Base-by-base conservation (phyloP, 2,888 invertebrate genomes). In the Sinelater perroti region DNA sequence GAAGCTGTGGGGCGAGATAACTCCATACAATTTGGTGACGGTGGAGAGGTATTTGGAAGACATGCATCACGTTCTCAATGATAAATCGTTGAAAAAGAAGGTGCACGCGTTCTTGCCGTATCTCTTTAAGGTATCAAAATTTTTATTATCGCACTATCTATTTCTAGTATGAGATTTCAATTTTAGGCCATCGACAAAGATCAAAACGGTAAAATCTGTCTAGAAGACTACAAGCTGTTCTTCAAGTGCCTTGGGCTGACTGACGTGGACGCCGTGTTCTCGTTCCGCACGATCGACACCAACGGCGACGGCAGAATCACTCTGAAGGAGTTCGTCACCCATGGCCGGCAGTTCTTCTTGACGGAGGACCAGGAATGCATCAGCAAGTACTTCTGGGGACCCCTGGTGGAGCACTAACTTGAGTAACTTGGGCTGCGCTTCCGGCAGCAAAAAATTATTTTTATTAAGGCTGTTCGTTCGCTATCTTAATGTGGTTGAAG, bases 301-400 rank as follows among this genome's bases (percentile, higher is more conserved):
- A 91, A 93, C 72, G 85, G 84, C 73, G 91, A 93, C 72, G 92
- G 92, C 33, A 87, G 86, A 75, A 75, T 93, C 51, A 88, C 88
- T 13, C 74, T 86, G 54, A 86, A 90, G 72, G 93, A 93, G 76
- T 93, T 93, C 72, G 86, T 92, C 16, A 87, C 87, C 71, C 82
- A 91, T 55, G 93, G 93, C 17, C 86, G 88, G 58, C 91, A 93
- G 63, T 93, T 87, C 75, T 91, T 93, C 78, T 79, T 88, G 46
- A 87, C 89, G 0, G 90, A 92, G 72, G 88, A 93, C 73, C 86
- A 89, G 67, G 82, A 80, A 2, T 84, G 83, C 65, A 87, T 91
- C 58, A 92, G 92, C 68, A 91, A 89, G 79, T 87, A 90, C 83
- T 93, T 93, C 72, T 93, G 92, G 91, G 93, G 93, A 20, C 92